Percentiles rank a stretch among this genome's conserved stretches.
These are phyloP conservation scores for Dioctria linearis DNA, from an alignment of 2,888 invertebrate species.

Conservation along the genomic window DNA sequence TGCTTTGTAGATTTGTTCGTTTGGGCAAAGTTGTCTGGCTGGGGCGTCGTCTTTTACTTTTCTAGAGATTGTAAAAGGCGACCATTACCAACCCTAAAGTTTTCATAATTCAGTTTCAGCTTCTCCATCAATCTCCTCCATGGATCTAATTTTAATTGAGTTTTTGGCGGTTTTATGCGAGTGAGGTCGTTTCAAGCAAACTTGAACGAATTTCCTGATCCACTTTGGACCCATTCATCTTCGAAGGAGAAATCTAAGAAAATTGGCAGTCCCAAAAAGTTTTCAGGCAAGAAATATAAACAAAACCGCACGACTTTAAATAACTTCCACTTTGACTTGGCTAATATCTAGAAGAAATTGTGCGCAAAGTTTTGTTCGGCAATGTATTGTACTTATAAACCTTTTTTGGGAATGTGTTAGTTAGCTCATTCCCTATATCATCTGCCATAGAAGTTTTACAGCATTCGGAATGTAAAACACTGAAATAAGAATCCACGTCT, in stretches of 20 bases:
- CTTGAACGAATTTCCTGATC: slow-evolving; percentile 21
- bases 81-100: slow-evolving; percentile 18
- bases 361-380: slow-evolving; percentile 52
- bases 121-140: slow-evolving; percentile 55
- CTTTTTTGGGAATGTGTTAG: neutral
- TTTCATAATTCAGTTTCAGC: slow-evolving; percentile 56
- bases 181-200: neutral
- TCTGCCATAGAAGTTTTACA: too few species aligned
- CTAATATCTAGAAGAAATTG: slow-evolving; percentile 55
- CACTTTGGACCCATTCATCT: slow-evolving; percentile 27
- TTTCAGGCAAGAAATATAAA: neutral
- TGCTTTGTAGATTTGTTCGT: slow-evolving; percentile 20
- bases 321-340: slow-evolving; percentile 57
- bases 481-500: too few species aligned
- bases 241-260: neutral
- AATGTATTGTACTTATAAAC: neutral
- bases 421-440: too few species aligned
- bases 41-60: slow-evolving; percentile 50
- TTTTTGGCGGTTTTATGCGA: slow-evolving; percentile 39
- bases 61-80: neutral
- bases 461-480: too few species aligned
- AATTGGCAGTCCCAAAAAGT: neutral
- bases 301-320: slow-evolving; percentile 39
- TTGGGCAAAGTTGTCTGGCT: slow-evolving; percentile 48
- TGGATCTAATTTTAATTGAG: slow-evolving; percentile 56